phyloP scores from a whole-genome alignment of 1,140 invertebrate species.

The Cyrtorhinus lividipennis region DNA sequence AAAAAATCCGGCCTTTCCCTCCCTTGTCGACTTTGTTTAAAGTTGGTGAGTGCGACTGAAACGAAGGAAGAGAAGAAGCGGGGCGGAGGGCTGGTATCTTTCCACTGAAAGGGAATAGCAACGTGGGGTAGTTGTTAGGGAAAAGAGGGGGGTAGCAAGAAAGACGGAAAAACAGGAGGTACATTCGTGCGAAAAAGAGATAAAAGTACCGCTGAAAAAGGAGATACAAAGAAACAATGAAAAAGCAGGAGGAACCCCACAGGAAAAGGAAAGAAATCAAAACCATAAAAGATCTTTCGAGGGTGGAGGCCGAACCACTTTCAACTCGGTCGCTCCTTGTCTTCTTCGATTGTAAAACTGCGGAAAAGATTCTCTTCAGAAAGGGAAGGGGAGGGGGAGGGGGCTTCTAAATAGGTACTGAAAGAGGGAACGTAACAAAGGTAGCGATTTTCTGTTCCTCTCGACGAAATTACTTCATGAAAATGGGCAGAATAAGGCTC shows the following conservation, averaged over 20 bases:
- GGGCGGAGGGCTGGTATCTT: not conserved
- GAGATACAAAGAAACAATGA: not conserved
- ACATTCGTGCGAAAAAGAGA: not conserved
- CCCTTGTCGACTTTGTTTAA: not conserved
- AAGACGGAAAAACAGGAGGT: not conserved
- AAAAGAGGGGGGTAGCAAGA: not conserved
- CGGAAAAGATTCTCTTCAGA: too few species aligned
- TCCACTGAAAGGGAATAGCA: not conserved
- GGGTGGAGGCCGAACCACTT: not conserved
- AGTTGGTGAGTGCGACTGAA: not conserved
- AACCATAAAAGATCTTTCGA: not conserved
- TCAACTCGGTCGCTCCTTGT: not conserved
- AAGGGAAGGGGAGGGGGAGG: too few species aligned
- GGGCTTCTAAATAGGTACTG: too few species aligned
- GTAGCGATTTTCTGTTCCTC: too few species aligned
- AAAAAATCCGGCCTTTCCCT: not conserved
- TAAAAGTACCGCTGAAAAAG: not conserved
- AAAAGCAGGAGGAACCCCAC: not conserved
- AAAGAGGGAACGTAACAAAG: too few species aligned
- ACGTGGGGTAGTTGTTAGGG: too few species aligned
- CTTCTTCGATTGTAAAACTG: too few species aligned
- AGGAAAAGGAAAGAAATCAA: not conserved
- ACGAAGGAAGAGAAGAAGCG: not conserved
- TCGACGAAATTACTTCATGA: too few species aligned
- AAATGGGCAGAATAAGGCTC: too few species aligned